Evolutionary conservation across 2,888 invertebrate genomes (phyloP).

Genomic region (Cryptus viduatorius): DNA sequence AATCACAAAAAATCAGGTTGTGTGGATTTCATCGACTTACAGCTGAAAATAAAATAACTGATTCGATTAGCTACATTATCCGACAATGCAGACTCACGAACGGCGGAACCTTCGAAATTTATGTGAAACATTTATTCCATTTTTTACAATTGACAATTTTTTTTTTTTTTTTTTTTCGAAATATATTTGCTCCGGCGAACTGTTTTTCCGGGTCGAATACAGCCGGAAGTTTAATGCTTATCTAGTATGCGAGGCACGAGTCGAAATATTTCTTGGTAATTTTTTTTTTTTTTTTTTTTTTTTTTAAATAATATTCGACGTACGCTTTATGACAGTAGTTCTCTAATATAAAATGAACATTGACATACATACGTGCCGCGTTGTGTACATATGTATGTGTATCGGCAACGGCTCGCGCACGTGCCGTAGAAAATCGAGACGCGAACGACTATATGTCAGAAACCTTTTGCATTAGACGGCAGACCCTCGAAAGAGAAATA

Average conservation of each 20-base stretch:
- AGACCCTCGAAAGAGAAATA: background rate
- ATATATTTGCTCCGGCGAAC: background rate
- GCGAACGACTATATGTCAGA: background rate
- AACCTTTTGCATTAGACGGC: constrained; percentile 9
- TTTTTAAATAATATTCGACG: constrained; percentile 3
- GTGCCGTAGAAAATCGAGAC: constrained; percentile 11
- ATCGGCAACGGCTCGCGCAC: constrained; percentile 16
- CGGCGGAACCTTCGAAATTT: no score
- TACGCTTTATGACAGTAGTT: constrained; percentile 18
- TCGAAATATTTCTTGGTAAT: constrained; percentile 6
- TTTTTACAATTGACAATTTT: background rate
- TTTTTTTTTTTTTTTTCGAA: background rate
- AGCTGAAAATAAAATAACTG: no score
- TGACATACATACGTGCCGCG: constrained; percentile 46
- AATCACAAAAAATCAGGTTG: no score
- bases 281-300: constrained; percentile 1
- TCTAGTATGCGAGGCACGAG: background rate
- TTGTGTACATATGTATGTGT: background rate
- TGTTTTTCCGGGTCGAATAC: background rate
- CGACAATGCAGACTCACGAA: no score
- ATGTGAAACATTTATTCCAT: background rate
- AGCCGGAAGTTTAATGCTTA: constrained; percentile 10
- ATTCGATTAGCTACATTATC: no score
- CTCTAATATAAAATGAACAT: constrained; percentile 43
- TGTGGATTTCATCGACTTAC: no score